Percentiles rank a stretch among this genome's conserved stretches.
phyloP scores from a whole-genome alignment of 1,140 invertebrate species.

The Cherax destructor region DNA sequence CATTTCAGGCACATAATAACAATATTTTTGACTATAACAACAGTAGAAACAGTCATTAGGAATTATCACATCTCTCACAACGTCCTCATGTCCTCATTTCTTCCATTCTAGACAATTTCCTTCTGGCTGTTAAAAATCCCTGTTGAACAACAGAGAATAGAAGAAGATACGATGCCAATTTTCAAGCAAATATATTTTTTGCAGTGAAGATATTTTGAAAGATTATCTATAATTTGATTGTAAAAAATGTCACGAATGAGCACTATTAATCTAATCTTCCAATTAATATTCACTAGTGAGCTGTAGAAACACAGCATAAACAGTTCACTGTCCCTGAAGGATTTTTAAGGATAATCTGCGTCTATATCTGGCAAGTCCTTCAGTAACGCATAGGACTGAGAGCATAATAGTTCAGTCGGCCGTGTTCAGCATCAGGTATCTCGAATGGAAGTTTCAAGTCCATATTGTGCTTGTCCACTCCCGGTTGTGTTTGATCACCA shows the following conservation, averaged over 20 bases:
- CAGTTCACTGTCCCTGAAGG: background rate
- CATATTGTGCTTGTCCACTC: conserved; percentile 11
- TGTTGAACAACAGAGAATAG: background rate
- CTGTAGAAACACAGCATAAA: background rate
- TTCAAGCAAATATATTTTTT: background rate
- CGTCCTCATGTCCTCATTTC: background rate
- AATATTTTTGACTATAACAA: conserved; percentile 33
- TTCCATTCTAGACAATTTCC: background rate
- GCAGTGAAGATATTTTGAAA: background rate
- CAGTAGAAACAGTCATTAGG: conserved; percentile 33
- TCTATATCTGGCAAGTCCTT: background rate
- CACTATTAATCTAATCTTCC: background rate
- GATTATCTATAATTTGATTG: background rate
- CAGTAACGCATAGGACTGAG: conserved; percentile 48
- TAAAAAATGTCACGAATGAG: background rate
- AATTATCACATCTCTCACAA: conserved; percentile 47
- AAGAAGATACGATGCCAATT: background rate
- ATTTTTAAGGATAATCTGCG: background rate
- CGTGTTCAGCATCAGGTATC: conserved; percentile 14
- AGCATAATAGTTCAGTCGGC: conserved; percentile 31
- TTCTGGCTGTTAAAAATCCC: background rate
- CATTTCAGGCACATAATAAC: conserved; percentile 62
- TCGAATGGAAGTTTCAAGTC: conserved; percentile 39
- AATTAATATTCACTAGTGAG: background rate
- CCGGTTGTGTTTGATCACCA: background rate